These are phyloP conservation scores for Mustelus asterias DNA, from an alignment of 2,113 vertebrate species.

Conservation along the genomic window DNA sequence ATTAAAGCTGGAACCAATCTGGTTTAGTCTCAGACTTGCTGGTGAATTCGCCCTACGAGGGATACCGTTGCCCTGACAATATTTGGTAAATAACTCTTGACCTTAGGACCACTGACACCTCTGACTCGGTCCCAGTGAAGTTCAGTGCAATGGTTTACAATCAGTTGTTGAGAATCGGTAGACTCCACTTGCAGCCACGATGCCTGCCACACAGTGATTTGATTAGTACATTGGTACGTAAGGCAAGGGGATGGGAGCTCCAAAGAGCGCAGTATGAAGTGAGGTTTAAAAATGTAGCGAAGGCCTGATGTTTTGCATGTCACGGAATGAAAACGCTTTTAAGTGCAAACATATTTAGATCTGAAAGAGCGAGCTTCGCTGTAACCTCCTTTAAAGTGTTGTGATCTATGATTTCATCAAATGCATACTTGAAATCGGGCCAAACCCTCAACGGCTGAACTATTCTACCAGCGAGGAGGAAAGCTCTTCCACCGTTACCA, in stretches of 20 bases:
- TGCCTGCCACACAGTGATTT: constrained; percentile 8
- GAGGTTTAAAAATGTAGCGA: neutral
- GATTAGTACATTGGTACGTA: neutral
- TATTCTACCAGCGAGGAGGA: neutral
- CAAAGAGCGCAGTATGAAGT: neutral
- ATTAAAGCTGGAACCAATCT: neutral
- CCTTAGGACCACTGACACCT: neutral
- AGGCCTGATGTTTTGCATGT: neutral
- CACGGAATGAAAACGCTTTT: neutral
- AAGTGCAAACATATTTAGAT: constrained; percentile 12
- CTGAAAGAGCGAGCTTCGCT: neutral
- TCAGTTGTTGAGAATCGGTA: too few species aligned
- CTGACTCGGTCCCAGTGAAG: neutral
- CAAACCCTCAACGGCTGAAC: neutral
- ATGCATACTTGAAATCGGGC: constrained; percentile 26
- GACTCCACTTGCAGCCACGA: neutral
- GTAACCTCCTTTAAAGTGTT: neutral
- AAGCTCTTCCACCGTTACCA: neutral
- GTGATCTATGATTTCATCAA: constrained; percentile 24
- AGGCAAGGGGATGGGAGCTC: neutral
- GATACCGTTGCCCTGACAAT: neutral
- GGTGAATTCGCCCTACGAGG: neutral
- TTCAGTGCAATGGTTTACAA: neutral
- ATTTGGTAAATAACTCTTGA: neutral
- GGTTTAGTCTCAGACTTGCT: neutral